Base-by-base conservation (phyloP, 2,113 vertebrate genomes). In the Melanerpes aurifrons region DNA sequence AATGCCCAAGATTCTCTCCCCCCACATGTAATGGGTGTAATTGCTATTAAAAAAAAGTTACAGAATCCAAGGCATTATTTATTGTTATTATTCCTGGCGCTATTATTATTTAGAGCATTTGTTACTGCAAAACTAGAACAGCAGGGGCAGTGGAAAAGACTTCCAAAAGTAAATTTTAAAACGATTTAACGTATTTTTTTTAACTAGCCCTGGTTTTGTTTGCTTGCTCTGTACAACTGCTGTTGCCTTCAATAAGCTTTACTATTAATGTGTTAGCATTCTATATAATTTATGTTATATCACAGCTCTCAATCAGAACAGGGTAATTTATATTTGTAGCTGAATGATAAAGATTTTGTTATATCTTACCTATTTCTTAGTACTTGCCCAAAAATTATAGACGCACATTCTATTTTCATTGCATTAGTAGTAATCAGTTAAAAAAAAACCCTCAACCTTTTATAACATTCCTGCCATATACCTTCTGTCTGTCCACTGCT, bases 291-390 rank as follows among this genome's bases (percentile, higher is more conserved):
- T 89, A 66, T 54, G 82, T 89, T 62, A n/a, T 81, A 26, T 77
- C 47, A 75, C 43, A 62, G 62, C 22, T 64, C 47, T 93, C 59
- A 82, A 12, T 7, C 25, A 74, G 31, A 94, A 77, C 37, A 82
- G 15, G 25, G 22, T 53, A 93, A 70, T 31, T 75, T 4, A 5
- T 71, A 31, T 47, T 89, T 83, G 89, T 12, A 92, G 53, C n/a
- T 81, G 32, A 87, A 79, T 29, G n/a, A 71, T 25, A 94, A 83
- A 72, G 16, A 74, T 54, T 61, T 87, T 82, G 22, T 90, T 66
- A 10, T 53, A 77, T 78, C 92, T 84, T 86, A 93, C 74, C 75
- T 47, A 95, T 72, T 92, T 91, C 78, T 81, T 86, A 92, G 56
- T 54, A 91, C 40, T 70, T 75, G 78, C 43, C 68, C 86, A 53